Base-by-base conservation (phyloP, 2,113 vertebrate species). In the Trochalopteron elliotii region DNA sequence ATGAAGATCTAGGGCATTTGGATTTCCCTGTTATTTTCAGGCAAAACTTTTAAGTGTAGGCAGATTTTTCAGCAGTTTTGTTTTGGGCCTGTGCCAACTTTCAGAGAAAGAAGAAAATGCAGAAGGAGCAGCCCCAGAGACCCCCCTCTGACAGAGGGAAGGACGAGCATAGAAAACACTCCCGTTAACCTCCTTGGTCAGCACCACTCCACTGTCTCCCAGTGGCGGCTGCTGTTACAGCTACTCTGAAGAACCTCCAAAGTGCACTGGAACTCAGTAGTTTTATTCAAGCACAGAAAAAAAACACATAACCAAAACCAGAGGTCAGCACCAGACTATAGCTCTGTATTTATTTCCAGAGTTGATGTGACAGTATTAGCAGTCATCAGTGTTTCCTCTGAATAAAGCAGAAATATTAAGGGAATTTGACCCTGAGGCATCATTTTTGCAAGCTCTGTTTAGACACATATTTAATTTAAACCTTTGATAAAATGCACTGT, bases 121-220 rank as follows among this genome's bases (percentile, higher is more conserved):
- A 64, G 40, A 30, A 74, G 55, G 19, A 57, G 64, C 50, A 80
- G 55, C 40, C 3, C 40, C 42, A 49, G 40, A 87, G 45, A 89
- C 9, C 21, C 7, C 9, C 8, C 10, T 60, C 45, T 49, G 71
- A 65, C 8, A 40, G 50, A 67, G 47, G 24, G 60, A 77, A 74
- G 47, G 83, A 45, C 25, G 18, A 67, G 64, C 42, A 33, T 7
- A 87, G 72, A 55, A 67, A 75, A 42, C 5, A 63, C 21, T 23
- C 15, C 45, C 0, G 0, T 45, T 9, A 31, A 31, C 33, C 60
- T 55, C 59, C 39, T 24, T 84, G 89, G 31, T 65, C 83, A 70
- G 50, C 91, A 95, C 83, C 80, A 23, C 89, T 75, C 42, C 91
- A 89, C 55, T 90, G 91, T 92, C 94, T 94, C 93, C 96, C 93